Evolutionary conservation across 2,888 invertebrate species (phyloP), one percentile per base, ranked within the genome.

Genomic region (Unio pictorum): DNA sequence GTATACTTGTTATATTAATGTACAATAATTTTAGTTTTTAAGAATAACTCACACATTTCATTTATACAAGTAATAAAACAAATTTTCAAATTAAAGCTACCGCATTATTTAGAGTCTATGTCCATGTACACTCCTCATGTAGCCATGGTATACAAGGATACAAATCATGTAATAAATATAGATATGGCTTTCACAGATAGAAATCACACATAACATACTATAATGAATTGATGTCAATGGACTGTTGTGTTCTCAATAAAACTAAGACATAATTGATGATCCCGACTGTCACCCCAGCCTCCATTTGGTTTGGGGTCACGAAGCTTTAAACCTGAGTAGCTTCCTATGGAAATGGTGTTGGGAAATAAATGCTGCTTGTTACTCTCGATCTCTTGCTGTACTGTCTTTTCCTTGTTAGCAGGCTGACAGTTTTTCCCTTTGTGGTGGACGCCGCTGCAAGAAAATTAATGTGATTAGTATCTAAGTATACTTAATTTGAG

Each of bases 211-310:
- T 45, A 45, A 15, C 45, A 45, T 45, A 15, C 15, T 45, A 45
- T 15, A 45, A 11, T 15, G 8, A 34, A 34, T 34, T 34, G 7
- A 34, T 1, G 45, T 45, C 15, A 45, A 45, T 45, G 34, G 34
- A 34, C 6, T 7, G 17, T 56, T 54, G 73, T 71, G 61, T 76
- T 72, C 28, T 76, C 71, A 34, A 84, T 66, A 72, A 89, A 88
- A 65, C 86, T 86, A 30, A 81, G 91, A 91, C 97, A 97, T 28
- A 97, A 90, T 81, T 94, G 93, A 86, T 94, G 95, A 91, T 97
- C 97, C 74, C 97, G 92, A n/a, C 91, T 82, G 85, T 99, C 99
- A 11, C 97, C 98, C 99, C 99, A 99, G 1, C 99, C 99, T 0
- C 99, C 99, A 87, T 99, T 99, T 26, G 89, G 86, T 75, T 89